phyloP scores from a whole-genome alignment of 2,888 invertebrate genomes.

The Phyto melanocephala region DNA sequence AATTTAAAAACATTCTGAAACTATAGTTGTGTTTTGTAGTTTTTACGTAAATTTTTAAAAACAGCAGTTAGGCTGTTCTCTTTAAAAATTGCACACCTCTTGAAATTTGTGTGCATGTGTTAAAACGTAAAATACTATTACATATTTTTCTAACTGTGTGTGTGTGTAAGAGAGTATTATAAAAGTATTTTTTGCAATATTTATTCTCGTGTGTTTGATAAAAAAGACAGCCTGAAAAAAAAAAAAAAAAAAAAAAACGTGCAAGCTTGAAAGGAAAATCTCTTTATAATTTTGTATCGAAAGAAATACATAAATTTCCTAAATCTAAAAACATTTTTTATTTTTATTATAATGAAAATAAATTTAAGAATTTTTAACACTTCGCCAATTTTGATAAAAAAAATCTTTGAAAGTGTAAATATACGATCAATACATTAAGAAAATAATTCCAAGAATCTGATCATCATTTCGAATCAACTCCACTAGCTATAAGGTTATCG shows the following conservation, averaged over 20 bases:
- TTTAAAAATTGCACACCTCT: not conserved
- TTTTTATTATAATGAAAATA: too few relatives aligned
- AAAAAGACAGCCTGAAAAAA: slow-evolving; percentile 43
- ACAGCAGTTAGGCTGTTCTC: not conserved
- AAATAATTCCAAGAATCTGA: too few relatives aligned
- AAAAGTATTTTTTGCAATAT: slow-evolving; percentile 25
- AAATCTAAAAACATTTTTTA: not conserved
- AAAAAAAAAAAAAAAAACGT: not conserved
- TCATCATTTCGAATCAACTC: too few relatives aligned
- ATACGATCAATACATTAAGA: too few relatives aligned
- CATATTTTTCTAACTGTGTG: not conserved
- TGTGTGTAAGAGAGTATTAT: not conserved
- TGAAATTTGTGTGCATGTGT: not conserved
- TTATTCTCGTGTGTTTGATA: slow-evolving; percentile 18
- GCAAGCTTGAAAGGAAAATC: slow-evolving; percentile 32
- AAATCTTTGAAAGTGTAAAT: too few relatives aligned
- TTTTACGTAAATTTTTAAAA: not conserved
- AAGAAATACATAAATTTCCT: slow-evolving; percentile 30
- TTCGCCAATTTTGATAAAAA: too few relatives aligned
- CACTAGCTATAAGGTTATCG: too few relatives aligned
- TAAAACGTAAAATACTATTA: not conserved
- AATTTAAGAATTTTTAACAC: too few relatives aligned
- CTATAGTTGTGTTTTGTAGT: too few relatives aligned
- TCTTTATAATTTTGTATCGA: slow-evolving; percentile 46
- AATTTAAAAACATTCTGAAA: too few relatives aligned